Base-by-base conservation (phyloP, 2,888 invertebrate species). In the Drosophila vallismaia region DNA sequence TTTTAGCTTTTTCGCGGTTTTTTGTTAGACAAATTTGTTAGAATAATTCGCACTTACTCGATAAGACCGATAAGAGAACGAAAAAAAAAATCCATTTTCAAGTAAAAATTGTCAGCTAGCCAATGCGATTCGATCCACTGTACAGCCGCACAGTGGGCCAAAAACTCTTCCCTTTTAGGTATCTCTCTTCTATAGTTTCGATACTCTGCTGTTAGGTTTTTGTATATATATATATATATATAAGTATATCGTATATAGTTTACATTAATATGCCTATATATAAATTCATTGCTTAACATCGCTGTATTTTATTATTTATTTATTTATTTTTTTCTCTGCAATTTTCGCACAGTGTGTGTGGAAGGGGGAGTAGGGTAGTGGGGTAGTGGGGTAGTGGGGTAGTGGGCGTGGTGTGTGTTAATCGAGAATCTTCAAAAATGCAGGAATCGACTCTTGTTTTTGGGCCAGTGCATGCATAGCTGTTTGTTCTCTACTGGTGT, bases 261-360 rank as follows among this genome's bases (percentile, higher is more conserved):
- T 84, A 80, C 85, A 78, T 56, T 72, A 73, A 67, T 81, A 81
- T 74, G 75, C 67, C 79, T 77, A 74, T 60, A 79, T 77, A 79
- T 87, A 85, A 85, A 82, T 83, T 85, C 87, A 87, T 83, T 80
- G 81, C 74, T 80, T 84, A 71, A 80, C 64, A 74, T 87, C 85
- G 85, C 87, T 81, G 85, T 79, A 79, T 71, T 71, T 56, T 50
- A 74, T 66, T 45, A 51, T 56, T 50, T 71, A n/a, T n/a, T 66
- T 45, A 51, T 64, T 63, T 44, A 66, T 52, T 62, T 54, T 19
- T 60, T 69, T 59, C 48, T 42, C 14, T 48, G 24, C 29, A 49
- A 10, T 12, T 29, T 14, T 29, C 29, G 51, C 26, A n/a, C n/a
- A n/a, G n/a, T 42, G 24, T 9, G 4, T 36, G 10, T n/a, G 5